phyloP scores from a whole-genome alignment of 2,113 vertebrate species.

The human (Homo sapiens) region GRCh38 chr2:122237001-122237500 shows the following conservation, averaged over 20 bases:
- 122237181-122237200: background rate
- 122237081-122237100: background rate
- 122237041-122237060: background rate
- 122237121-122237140: too few species aligned
- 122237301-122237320: background rate
- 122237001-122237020: background rate
- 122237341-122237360: too few species aligned
- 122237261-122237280: background rate
- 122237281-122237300: background rate
- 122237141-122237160: too few species aligned
- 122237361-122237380: fast-evolving
- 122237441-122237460: background rate
- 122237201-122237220: background rate
- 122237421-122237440: fast-evolving
- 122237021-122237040: background rate
- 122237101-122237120: background rate
- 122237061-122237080: background rate
- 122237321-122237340: too few species aligned
- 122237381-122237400: fast-evolving
- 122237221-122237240: background rate
- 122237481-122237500: background rate
- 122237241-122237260: background rate
- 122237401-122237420: fast-evolving
- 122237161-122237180: background rate
- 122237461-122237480: background rate